Evolutionary conservation across 2,888 invertebrate genomes (phyloP).

Genomic region (Leptarthrus brevirostris): DNA sequence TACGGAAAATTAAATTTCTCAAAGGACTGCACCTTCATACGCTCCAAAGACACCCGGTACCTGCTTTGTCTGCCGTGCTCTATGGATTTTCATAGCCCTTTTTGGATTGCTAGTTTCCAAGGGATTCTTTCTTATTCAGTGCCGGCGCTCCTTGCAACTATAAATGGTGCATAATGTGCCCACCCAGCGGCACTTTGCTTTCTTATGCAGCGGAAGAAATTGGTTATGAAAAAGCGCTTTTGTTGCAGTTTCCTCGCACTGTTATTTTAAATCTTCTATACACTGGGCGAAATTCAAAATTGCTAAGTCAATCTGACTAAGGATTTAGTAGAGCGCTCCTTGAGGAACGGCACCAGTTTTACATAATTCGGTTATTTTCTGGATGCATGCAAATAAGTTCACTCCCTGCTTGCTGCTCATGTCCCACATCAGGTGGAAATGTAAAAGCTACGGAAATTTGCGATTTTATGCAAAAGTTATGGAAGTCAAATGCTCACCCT

Average conservation of each 20-base stretch:
- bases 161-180: not conserved
- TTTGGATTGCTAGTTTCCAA: not conserved
- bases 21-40: not conserved
- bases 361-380: not conserved
- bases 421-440: not conserved
- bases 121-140: not conserved
- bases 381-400: not conserved
- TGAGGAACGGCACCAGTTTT: not conserved
- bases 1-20: slow-evolving; percentile 3
- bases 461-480: not conserved
- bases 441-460: not conserved
- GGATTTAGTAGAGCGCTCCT: not conserved
- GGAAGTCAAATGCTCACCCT: not conserved
- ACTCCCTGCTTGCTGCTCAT: not conserved
- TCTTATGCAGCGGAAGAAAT: not conserved
- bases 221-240: not conserved
- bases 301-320: not conserved
- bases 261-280: not conserved
- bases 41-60: not conserved
- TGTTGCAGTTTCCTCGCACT: not conserved
- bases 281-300: not conserved
- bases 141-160: not conserved
- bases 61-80: not conserved
- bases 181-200: not conserved
- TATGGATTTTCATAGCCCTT: not conserved